A percentile compares a stretch with the other conserved stretches of the same genome.
Evolutionary conservation across 2,797 vertebrate species (phyloP).

Genomic region (Hozukius guyotensis): DNA sequence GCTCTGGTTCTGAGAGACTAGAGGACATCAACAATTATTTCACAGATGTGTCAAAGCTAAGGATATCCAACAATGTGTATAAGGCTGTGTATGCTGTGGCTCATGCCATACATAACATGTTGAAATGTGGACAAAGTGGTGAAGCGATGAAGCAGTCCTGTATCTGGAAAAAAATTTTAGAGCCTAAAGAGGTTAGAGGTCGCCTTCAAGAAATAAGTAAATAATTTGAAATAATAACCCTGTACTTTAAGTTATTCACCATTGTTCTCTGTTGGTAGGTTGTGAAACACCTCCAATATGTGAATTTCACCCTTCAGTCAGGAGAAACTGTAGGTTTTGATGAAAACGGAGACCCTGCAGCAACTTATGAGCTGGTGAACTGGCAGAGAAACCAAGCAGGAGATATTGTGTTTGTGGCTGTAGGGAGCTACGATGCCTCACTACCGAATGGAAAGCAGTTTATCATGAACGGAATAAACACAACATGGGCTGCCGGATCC

Average conservation of each 20-base stretch:
- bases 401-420: constrained; percentile 69
- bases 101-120: constrained; percentile 72
- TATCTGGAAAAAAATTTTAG: constrained; percentile 40
- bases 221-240: not conserved
- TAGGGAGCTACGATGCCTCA: constrained; percentile 80
- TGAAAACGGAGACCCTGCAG: constrained; percentile 78
- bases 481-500: constrained; percentile 72
- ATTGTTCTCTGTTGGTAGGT: constrained; percentile 52
- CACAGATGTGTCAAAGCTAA: constrained; percentile 81
- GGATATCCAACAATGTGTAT: constrained; percentile 84
- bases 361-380: constrained; percentile 82
- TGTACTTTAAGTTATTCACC: not conserved
- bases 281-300: constrained; percentile 64
- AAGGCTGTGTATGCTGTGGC: constrained; percentile 82
- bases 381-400: constrained; percentile 78
- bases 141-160: constrained; percentile 45
- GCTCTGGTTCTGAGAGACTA: constrained; percentile 81
- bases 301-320: constrained; percentile 76
- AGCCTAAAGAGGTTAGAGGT: constrained; percentile 66
- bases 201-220: not conserved
- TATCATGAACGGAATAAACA: constrained; percentile 69
- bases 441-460: constrained; percentile 73
- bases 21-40: constrained; percentile 70
- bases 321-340: constrained; percentile 80
- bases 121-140: constrained; percentile 59